Conservation (phyloP, 2,797 vertebrate species). For the Clamator glandarius region DNA sequence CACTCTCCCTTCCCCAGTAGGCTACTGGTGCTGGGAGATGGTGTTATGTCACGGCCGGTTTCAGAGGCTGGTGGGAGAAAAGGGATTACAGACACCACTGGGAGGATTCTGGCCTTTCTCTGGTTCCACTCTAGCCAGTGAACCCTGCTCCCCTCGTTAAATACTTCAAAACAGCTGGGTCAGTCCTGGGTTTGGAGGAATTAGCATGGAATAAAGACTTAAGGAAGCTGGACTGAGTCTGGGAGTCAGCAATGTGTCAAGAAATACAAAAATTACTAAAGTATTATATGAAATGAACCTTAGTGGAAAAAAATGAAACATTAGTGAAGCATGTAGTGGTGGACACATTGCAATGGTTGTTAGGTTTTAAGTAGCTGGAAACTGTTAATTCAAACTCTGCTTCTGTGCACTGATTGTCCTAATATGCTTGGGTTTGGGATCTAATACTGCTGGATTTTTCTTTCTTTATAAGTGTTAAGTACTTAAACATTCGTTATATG, state of each 20-base stretch:
- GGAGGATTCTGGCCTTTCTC: neutral
- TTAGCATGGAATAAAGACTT: neutral
- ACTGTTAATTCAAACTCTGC: neutral
- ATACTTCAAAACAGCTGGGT: neutral
- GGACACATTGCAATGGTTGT: neutral
- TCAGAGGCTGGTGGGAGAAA: neutral
- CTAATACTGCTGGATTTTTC: neutral
- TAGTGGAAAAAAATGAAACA: neutral
- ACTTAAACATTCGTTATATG: neutral
- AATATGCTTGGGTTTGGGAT: neutral
- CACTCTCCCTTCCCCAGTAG: neutral
- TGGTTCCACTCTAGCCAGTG: neutral
- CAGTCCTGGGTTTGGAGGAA: neutral
- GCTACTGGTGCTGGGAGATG: neutral
- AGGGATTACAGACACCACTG: neutral
- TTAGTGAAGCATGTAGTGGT: neutral
- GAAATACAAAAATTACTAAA: neutral
- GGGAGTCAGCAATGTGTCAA: neutral
- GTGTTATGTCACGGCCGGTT: neutral
- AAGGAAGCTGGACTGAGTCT: neutral
- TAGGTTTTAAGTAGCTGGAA: slow-evolving; percentile 36
- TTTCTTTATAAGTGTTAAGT: neutral
- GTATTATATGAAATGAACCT: neutral
- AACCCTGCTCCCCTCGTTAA: neutral
- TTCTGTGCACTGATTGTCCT: slow-evolving; percentile 3